Base-by-base conservation (phyloP, 1,140 invertebrate species). In the Rhyzopertha dominica region DNA sequence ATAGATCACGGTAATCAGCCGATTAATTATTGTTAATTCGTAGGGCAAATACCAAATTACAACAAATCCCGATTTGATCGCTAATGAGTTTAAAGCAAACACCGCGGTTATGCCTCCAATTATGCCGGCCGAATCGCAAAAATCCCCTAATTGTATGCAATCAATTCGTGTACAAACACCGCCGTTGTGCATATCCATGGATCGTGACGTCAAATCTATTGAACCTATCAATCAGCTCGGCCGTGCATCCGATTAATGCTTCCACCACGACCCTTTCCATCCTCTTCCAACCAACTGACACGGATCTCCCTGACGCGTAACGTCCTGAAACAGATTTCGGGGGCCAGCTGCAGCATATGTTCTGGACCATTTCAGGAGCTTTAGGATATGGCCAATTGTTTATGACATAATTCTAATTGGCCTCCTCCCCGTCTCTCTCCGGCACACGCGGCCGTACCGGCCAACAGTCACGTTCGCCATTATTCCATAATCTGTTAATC, bases 21-120 rank as follows among this genome's bases (percentile, higher is more conserved):
- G 59, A 65, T 65, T 65, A 63, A 63, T 65, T 62, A 63, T 65
- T 59, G 61, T 61, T 65, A 63, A 63, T 65, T 65, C 56, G 58
- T 58, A 59, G 56, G 46, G 60, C 49, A 62, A 62, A 60, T 60
- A 62, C 53, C 53, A 47, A 53, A 52, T 62, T 59, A 61, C 53
- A 58, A 58, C 57, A 58, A 62, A 62, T 61, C 61, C n/a, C 49
- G 46, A 47, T 54, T 53, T 53, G 55, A 62, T 56, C 52, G 49
- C 58, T 62, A 63, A 63, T 61, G 55, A 63, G 58, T 51, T 58
- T 57, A 59, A 54, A 57, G 51, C 61, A 63, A 63, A 63, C 57
- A 63, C 19, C 39, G 39, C 43, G 35, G 25, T 45, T 49, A 31
- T 48, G 44, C 50, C 51, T 56, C 51, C 52, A 54, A 56, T 56